phyloP scores from a whole-genome alignment of 2,888 invertebrate genomes.

The Margaritifera margaritifera region DNA sequence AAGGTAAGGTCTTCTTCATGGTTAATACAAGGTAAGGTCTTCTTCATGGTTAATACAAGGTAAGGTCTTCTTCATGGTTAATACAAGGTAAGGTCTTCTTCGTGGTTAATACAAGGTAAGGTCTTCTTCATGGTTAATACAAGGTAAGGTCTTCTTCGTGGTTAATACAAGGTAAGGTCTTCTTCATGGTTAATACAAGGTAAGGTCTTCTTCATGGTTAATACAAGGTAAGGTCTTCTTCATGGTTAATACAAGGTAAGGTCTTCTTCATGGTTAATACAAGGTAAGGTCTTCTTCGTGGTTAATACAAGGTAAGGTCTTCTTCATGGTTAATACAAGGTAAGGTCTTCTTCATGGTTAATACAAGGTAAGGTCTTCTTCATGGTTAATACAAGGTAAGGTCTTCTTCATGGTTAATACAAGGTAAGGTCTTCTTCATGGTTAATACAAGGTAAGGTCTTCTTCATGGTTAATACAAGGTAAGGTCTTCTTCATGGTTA shows the following conservation, averaged over 20 bases:
- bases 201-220: conserved; percentile 10
- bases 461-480: conserved; percentile 42
- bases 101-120: conserved; percentile 49
- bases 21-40: neutral
- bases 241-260: conserved; percentile 49
- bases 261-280: conserved; percentile 16
- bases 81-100: conserved; percentile 37
- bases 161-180: conserved; percentile 44
- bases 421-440: conserved; percentile 32
- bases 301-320: conserved; percentile 44
- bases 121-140: conserved; percentile 16
- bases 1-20: conserved; percentile 30
- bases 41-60: conserved; percentile 42
- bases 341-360: conserved; percentile 10
- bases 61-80: conserved; percentile 10
- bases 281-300: conserved; percentile 32
- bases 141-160: conserved; percentile 32
- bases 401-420: conserved; percentile 16
- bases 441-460: conserved; percentile 44
- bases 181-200: conserved; percentile 42
- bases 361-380: conserved; percentile 37
- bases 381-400: conserved; percentile 49
- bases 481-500: conserved; percentile 10
- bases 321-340: conserved; percentile 42
- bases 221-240: conserved; percentile 37